Conservation (phyloP, 2,113 vertebrate species). For the Gambusia holbrooki region DNA sequence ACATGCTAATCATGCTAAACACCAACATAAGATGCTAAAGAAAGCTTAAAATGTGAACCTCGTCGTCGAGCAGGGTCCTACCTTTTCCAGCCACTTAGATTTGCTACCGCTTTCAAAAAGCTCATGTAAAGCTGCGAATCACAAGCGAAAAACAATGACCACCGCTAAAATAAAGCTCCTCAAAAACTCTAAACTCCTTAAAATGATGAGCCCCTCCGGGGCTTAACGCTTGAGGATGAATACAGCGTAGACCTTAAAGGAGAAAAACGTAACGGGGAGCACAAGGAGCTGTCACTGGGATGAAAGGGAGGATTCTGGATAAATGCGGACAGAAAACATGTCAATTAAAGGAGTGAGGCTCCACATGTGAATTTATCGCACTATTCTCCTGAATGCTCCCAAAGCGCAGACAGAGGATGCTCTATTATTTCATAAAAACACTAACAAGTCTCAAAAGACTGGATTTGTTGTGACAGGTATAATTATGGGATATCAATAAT, state of each 20-base stretch:
- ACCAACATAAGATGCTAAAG: too few species aligned
- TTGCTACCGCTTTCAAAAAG: too few species aligned
- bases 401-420: neutral
- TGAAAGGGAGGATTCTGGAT: neutral
- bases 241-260: constrained; percentile 5
- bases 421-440: neutral
- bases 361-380: neutral
- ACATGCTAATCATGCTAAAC: too few species aligned
- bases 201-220: neutral
- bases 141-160: neutral
- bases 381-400: neutral
- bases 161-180: neutral
- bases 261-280: neutral
- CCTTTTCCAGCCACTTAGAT: too few species aligned
- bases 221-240: constrained; percentile 9
- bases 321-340: neutral
- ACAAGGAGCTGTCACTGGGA: neutral
- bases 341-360: neutral
- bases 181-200: neutral
- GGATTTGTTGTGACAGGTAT: neutral
- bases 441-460: neutral
- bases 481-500: neutral
- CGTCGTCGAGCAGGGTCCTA: too few species aligned
- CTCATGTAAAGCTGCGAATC: too few species aligned
- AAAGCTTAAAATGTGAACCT: too few species aligned